Percentiles rank a stretch among this genome's conserved stretches.
phyloP scores from a whole-genome alignment of 2,888 invertebrate genomes.

The Trissolcus japonicus region DNA sequence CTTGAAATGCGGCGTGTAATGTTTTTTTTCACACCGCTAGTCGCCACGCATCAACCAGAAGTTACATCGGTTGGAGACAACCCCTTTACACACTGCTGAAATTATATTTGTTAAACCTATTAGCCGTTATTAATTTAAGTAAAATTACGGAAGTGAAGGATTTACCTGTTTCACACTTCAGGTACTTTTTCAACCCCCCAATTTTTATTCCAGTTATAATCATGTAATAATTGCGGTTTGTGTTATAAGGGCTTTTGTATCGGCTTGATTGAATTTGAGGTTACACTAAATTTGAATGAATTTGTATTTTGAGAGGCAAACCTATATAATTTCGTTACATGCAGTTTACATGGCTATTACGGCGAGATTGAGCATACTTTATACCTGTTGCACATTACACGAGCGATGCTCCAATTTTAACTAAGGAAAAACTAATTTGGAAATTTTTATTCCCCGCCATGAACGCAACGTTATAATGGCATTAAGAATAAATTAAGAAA shows the following conservation, averaged over 20 bases:
- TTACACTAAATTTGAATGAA: background rate
- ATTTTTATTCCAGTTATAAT: slow-evolving; percentile 9
- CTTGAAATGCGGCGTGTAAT: slow-evolving; percentile 40
- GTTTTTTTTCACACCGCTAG: slow-evolving; percentile 54
- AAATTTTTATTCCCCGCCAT: slow-evolving; percentile 1
- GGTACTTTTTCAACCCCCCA: slow-evolving; percentile 16
- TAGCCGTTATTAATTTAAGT: background rate
- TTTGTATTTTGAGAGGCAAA: too few relatives aligned
- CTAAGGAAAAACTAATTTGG: too few relatives aligned
- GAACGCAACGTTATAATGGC: too few relatives aligned
- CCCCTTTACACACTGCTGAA: slow-evolving; percentile 39
- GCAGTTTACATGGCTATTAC: background rate
- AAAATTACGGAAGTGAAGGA: slow-evolving; percentile 45
- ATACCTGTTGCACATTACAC: too few relatives aligned
- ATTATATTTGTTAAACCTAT: slow-evolving; percentile 46
- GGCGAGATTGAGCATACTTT: too few relatives aligned
- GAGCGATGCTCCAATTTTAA: too few relatives aligned
- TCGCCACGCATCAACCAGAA: slow-evolving; percentile 45
- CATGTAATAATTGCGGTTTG: background rate
- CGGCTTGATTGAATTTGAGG: background rate
- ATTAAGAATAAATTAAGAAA: too few relatives aligned
- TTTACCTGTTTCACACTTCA: slow-evolving; percentile 36
- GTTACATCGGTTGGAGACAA: slow-evolving; percentile 28
- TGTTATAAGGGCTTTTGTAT: too few relatives aligned
- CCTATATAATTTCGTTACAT: background rate